These are phyloP conservation scores for Parelbella ahira DNA, from an alignment of 2,888 invertebrate species.

Conservation along the genomic window DNA sequence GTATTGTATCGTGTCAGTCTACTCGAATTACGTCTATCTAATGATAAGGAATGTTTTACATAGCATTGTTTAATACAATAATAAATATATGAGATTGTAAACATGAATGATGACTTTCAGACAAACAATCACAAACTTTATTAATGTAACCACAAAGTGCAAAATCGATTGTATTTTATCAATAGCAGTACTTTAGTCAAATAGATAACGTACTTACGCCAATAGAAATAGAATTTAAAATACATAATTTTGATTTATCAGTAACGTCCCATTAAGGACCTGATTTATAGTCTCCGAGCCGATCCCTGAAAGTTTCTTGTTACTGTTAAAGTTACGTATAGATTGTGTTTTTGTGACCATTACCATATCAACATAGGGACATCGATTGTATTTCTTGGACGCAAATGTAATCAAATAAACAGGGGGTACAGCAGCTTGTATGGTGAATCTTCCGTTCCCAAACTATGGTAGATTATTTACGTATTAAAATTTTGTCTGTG, in stretches of 20 bases:
- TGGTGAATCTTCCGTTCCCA: too few species aligned
- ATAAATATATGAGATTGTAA: too few species aligned
- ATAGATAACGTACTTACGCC: conserved; percentile 1
- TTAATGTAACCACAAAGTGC: conserved; percentile 2
- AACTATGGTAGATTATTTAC: too few species aligned
- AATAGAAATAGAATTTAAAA: conserved; percentile 13
- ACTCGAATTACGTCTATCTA: too few species aligned
- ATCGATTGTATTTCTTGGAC: too few species aligned
- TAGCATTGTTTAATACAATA: too few species aligned
- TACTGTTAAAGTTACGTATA: conserved; percentile 21
- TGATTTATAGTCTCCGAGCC: conserved; percentile 45
- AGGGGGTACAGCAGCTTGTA: too few species aligned
- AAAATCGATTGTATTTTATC: neutral
- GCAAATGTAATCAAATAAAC: too few species aligned
- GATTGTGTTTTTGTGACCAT: conserved; percentile 19
- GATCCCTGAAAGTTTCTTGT: conserved; percentile 32
- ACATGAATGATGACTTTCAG: too few species aligned
- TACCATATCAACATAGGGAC: neutral
- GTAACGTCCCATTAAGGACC: conserved; percentile 32
- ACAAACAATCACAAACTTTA: conserved; percentile 1
- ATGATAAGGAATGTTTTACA: too few species aligned
- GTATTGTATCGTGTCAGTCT: too few species aligned
- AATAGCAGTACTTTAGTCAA: neutral
- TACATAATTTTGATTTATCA: conserved; percentile 26
- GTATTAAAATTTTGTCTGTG: too few species aligned